phyloP scores from a whole-genome alignment of 2,888 invertebrate genomes.

The Aspidapion aeneum region DNA sequence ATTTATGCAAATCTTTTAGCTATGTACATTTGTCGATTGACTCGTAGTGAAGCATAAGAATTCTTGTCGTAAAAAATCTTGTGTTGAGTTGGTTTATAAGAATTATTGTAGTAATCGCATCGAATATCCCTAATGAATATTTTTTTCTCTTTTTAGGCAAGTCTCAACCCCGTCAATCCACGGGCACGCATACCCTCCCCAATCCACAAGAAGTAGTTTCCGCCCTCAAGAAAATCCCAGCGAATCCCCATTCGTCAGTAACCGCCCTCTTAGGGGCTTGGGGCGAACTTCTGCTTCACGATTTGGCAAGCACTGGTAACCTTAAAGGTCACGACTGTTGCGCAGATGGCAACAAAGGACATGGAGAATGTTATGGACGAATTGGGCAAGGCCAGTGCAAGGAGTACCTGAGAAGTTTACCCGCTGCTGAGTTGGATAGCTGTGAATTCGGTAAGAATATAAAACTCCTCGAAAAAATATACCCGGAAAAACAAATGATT shows the following conservation, averaged over 20 bases:
- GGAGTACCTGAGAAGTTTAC: constrained; percentile 69
- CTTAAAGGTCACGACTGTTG: constrained; percentile 53
- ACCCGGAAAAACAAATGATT: constrained; percentile 7
- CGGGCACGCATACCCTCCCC: constrained; percentile 58
- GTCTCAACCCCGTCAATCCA: constrained; percentile 51
- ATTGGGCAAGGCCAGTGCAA: constrained; percentile 51
- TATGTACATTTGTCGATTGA: too few species aligned
- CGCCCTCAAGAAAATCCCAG: constrained; percentile 54
- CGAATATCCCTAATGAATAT: too few species aligned
- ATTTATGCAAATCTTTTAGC: too few species aligned
- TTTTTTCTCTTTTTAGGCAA: constrained; percentile 42
- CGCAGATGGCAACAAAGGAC: constrained; percentile 41
- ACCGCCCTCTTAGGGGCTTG: constrained; percentile 76
- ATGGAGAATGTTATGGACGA: constrained; percentile 56
- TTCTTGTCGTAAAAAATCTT: too few species aligned
- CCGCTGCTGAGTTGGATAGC: constrained; percentile 58
- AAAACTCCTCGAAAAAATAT: constrained; percentile 15
- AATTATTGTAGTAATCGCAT: too few species aligned
- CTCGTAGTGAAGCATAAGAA: too few species aligned
- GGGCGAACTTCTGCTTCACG: constrained; percentile 73
- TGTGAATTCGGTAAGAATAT: constrained; percentile 61
- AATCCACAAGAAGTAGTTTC: constrained; percentile 58
- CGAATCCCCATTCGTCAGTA: constrained; percentile 66
- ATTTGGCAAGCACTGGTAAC: constrained; percentile 66
- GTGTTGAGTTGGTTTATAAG: too few species aligned